phyloP scores from a whole-genome alignment of 1,140 invertebrate genomes.

The Drosophila teissieri region DNA sequence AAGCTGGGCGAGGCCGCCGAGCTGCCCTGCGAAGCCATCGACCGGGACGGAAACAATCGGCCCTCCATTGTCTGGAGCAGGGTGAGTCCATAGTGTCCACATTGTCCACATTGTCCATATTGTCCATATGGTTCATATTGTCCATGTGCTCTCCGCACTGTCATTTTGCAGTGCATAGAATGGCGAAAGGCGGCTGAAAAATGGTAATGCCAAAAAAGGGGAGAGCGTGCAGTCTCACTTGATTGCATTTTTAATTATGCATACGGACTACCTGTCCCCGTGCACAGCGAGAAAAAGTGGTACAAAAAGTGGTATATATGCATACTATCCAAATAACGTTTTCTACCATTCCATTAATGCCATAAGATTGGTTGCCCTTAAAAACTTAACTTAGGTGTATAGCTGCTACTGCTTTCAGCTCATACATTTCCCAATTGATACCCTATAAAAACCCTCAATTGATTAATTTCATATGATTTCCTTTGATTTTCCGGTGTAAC shows the following conservation, averaged over 20 bases:
- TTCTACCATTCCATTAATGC: too few relatives aligned
- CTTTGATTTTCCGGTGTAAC: neutral
- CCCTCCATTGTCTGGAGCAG: conserved; percentile 94
- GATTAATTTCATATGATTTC: too few relatives aligned
- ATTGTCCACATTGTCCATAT: neutral
- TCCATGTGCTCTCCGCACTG: neutral
- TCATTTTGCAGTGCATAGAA: conserved; percentile 10
- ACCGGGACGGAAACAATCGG: conserved; percentile 89
- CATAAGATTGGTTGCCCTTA: too few relatives aligned
- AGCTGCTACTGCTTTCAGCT: too few relatives aligned
- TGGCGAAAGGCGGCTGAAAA: neutral
- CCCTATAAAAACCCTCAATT: too few relatives aligned
- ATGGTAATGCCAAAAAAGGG: conserved; percentile 4
- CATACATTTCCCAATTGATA: too few relatives aligned
- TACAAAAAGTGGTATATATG: neutral
- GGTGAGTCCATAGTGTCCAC: conserved; percentile 86
- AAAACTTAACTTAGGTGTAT: too few relatives aligned
- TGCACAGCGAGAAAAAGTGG: neutral
- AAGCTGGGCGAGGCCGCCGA: conserved; percentile 92
- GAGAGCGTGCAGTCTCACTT: conserved; percentile 49
- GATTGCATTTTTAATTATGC: conserved; percentile 76
- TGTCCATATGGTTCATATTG: conserved; percentile 39
- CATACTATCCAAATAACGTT: too few relatives aligned
- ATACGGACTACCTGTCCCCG: conserved; percentile 24
- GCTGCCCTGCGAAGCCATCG: conserved; percentile 93